phyloP scores from a whole-genome alignment of 1,140 invertebrate species.

The Drosophila equinoxialis region DNA sequence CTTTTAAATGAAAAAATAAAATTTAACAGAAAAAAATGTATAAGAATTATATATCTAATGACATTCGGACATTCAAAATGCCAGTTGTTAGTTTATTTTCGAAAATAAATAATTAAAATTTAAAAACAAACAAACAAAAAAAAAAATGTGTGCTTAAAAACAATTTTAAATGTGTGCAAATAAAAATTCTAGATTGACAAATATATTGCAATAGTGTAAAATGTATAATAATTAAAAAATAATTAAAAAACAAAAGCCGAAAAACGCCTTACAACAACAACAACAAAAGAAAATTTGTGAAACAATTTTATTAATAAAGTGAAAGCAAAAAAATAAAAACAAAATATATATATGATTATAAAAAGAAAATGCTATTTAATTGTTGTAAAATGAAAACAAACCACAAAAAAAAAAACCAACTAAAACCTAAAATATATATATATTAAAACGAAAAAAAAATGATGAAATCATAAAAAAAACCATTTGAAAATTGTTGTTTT shows the following conservation, averaged over 20 bases:
- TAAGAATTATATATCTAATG: slow-evolving; percentile 34
- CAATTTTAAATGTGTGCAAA: slow-evolving; percentile 36
- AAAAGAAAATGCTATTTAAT: slow-evolving; percentile 54
- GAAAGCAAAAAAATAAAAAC: slow-evolving; percentile 44
- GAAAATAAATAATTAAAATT: slow-evolving; percentile 21
- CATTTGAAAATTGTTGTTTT: slow-evolving; percentile 29
- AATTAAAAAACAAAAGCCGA: slow-evolving; percentile 62
- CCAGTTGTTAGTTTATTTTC: slow-evolving; percentile 64
- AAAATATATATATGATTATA: background rate
- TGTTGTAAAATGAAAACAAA: slow-evolving; percentile 68
- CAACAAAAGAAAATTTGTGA: slow-evolving; percentile 70
- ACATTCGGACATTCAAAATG: slow-evolving; percentile 67
- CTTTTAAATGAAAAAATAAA: background rate
- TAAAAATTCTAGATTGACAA: slow-evolving; percentile 47
- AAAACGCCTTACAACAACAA: slow-evolving; percentile 64
- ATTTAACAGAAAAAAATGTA: too few relatives aligned
- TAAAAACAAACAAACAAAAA: too few relatives aligned
- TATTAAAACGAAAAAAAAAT: slow-evolving; percentile 48
- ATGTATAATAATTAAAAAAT: background rate
- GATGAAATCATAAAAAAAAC: slow-evolving; percentile 38
- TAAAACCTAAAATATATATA: slow-evolving; percentile 74
- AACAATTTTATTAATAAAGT: slow-evolving; percentile 66
- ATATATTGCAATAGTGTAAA: background rate
- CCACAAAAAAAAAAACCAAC: slow-evolving; percentile 49
- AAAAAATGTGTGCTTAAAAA: slow-evolving; percentile 65